Evolutionary conservation across 2,888 invertebrate species (phyloP), one percentile per base, ranked within the genome.

Genomic region (Orchesellides sinensis): DNA sequence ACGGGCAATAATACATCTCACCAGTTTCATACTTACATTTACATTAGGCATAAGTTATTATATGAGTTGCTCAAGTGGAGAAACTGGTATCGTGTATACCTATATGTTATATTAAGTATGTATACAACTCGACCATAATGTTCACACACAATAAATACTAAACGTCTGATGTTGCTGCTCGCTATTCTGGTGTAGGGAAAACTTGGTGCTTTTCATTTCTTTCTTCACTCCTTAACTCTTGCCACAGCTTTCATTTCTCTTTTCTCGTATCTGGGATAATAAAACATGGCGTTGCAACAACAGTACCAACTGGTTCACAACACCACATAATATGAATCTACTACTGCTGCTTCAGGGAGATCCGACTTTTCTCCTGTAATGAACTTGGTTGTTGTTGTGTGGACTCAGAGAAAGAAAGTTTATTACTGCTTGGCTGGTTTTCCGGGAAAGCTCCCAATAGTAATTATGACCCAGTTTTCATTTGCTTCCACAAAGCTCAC

Each of bases 381-480:
- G 74, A 74, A 74, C 65, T 74, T 2, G 65, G 25, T 17, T 49
- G 6, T 65, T 65, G 35, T 65, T 74, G 65, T 74, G 52, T 47
- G 73, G 27, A 73, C 25, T 49, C 29, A 17, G 23, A 23, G 35
- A 54, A 14, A 25, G 29, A 73, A 52, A 73, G 73, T 74, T 74
- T 74, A 74, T 54, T 65, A 65, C 65, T 25, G 59, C 65, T 32
- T 74, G 52, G 74, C 10, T 74, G 63, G 23, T 21, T 54, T 63
- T 35, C 32, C 27, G 21, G 52, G 65, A 63, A 52, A 63, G 49
- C 56, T 69, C 74, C 52, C 74, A 54, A 65, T 54, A 74, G 74
- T 73, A 73, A 73, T 65, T 74, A 74, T 52, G 65, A 52, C 74
- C 35, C 17, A 65, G 65, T 63, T 74, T 74, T 74, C 65, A 65